Conservation (phyloP, 2,888 invertebrate genomes). For the Iselma pallidipennis region DNA sequence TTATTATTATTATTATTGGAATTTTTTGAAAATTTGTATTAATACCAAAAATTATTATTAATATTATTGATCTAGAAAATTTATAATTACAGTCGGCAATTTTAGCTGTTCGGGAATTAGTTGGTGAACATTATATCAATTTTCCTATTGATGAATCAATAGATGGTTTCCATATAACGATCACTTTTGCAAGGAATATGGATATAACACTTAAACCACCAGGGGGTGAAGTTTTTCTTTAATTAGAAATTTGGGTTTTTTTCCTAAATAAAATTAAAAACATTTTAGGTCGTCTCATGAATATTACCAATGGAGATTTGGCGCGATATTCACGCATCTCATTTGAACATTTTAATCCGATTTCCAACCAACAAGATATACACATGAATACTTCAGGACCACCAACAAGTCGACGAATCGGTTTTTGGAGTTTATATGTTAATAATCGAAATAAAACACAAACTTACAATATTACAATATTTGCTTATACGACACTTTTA, state of each 20-base stretch:
- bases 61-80: neutral
- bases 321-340: slow-evolving; percentile 55
- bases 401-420: slow-evolving; percentile 35
- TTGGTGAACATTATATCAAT: slow-evolving; percentile 42
- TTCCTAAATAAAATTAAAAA: neutral
- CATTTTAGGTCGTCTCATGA: neutral
- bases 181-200: slow-evolving; percentile 26
- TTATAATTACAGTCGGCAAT: slow-evolving; percentile 32
- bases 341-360: slow-evolving; percentile 38
- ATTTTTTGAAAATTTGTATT: too few species aligned
- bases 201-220: slow-evolving; percentile 36
- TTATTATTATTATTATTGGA: too few species aligned
- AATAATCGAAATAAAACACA: slow-evolving; percentile 26
- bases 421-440: slow-evolving; percentile 45
- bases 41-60: neutral
- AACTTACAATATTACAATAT: slow-evolving; percentile 45
- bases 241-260: neutral
- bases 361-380: slow-evolving; percentile 42
- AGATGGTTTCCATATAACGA: slow-evolving; percentile 40
- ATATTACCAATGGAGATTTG: slow-evolving; percentile 51
- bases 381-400: slow-evolving; percentile 38
- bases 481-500: slow-evolving; percentile 40
- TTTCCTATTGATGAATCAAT: slow-evolving; percentile 55
- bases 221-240: slow-evolving; percentile 42
- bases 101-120: slow-evolving; percentile 30